Conservation (phyloP, 1,140 invertebrate species). For the Habropoda laboriosa region DNA sequence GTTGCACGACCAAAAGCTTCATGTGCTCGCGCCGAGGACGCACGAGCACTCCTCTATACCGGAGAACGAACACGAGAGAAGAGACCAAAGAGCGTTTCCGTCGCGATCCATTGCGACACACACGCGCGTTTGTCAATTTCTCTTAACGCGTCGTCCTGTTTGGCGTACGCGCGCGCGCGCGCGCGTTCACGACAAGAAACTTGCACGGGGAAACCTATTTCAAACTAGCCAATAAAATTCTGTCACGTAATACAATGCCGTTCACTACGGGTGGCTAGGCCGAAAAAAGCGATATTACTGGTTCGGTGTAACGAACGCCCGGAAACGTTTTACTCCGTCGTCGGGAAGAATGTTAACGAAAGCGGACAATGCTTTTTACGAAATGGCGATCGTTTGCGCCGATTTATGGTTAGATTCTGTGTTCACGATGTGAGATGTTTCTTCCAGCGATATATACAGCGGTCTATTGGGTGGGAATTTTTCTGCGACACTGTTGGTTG, state of each 20-base stretch:
- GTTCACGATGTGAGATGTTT: neutral
- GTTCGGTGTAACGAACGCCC: conserved; percentile 39
- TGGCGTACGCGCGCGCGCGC: neutral
- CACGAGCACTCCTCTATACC: neutral
- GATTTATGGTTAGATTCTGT: conserved; percentile 16
- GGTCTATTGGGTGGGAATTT: neutral
- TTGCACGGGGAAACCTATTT: conserved; percentile 11
- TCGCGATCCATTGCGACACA: conserved; percentile 11
- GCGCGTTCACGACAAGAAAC: conserved; percentile 9
- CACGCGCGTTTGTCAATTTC: conserved; percentile 58
- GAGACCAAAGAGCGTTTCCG: conserved; percentile 17
- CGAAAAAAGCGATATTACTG: conserved; percentile 42
- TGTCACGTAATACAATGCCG: conserved; percentile 41
- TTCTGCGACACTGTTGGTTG: no score
- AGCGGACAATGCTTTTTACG: conserved; percentile 35
- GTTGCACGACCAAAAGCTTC: conserved; percentile 1
- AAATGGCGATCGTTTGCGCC: conserved; percentile 10
- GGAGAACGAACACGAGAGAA: neutral
- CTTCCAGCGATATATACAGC: neutral
- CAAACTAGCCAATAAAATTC: conserved; percentile 41
- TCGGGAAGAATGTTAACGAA: conserved; percentile 43
- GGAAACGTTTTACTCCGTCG: conserved; percentile 10
- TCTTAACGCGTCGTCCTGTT: neutral
- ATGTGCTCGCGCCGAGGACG: neutral
- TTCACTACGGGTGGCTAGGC: conserved; percentile 8